Conservation (phyloP, 2,113 vertebrate species). For the Cochlearius cochlearius region DNA sequence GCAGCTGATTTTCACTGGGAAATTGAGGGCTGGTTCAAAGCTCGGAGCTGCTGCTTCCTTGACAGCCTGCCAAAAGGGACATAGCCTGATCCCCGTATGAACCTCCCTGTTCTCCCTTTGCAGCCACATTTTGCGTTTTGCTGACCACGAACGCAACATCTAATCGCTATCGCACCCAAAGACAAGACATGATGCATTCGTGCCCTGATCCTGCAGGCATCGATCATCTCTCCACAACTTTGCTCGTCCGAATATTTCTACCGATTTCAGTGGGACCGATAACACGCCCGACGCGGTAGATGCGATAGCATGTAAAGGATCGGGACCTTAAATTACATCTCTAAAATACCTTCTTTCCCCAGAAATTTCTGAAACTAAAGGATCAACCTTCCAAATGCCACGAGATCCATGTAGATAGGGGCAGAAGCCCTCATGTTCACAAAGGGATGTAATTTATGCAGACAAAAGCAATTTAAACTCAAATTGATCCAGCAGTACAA, state of each 20-base stretch:
- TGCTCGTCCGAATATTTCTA: background rate
- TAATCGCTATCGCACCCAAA: background rate
- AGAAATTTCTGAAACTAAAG: background rate
- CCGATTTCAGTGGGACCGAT: background rate
- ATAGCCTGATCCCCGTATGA: background rate
- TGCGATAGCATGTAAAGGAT: background rate
- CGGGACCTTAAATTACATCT: background rate
- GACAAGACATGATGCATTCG: background rate
- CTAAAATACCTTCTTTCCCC: background rate
- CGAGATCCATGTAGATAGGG: background rate
- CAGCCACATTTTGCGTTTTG: background rate
- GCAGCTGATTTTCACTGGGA: background rate
- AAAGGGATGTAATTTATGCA: constrained; percentile 24
- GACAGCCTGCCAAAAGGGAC: background rate
- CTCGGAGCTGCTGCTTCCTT: background rate
- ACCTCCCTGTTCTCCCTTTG: background rate
- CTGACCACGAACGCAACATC: background rate
- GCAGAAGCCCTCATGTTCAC: background rate
- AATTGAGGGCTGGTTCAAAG: background rate
- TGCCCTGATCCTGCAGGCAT: background rate
- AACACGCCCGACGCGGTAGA: background rate
- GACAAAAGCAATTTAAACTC: constrained; percentile 41
- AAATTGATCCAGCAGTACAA: constrained; percentile 35
- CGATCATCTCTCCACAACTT: background rate
- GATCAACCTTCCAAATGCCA: background rate